Conservation (phyloP, 1,140 invertebrate species). For the Aphelinus certus region DNA sequence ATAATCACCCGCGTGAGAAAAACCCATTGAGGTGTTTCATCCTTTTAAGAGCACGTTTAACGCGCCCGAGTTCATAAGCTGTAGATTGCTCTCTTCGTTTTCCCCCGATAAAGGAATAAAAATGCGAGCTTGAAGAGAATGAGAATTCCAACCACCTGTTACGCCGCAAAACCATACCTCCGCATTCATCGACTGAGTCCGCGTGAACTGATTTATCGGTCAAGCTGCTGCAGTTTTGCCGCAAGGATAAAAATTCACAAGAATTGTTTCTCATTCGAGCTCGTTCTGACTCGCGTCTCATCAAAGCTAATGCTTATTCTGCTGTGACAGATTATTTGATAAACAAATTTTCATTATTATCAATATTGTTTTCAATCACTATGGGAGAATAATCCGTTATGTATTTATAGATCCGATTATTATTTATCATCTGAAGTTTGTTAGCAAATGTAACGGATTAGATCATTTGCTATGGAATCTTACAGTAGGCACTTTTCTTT, state of each 20-base stretch:
- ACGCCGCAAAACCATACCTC: conserved; percentile 57
- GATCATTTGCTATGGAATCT: no score
- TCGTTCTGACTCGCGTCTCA: no score
- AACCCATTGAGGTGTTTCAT: conserved; percentile 51
- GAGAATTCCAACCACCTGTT: conserved; percentile 63
- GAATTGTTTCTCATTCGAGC: conserved; percentile 13
- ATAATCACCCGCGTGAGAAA: background rate
- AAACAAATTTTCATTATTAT: no score
- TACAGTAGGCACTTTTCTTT: no score
- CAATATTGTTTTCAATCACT: no score
- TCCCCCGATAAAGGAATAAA: conserved; percentile 61
- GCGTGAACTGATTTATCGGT: conserved; percentile 61
- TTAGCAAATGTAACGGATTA: no score
- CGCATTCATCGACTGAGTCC: conserved; percentile 52
- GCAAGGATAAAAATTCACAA: conserved; percentile 9
- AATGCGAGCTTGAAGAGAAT: conserved; percentile 53
- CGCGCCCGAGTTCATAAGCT: conserved; percentile 57
- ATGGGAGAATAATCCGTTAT: no score
- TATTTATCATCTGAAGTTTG: no score
- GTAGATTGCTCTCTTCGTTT: conserved; percentile 59
- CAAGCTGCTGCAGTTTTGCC: conserved; percentile 41
- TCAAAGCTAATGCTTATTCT: no score
- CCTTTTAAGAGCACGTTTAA: conserved; percentile 62
- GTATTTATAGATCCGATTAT: no score
- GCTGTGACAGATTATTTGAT: no score